phyloP scores from a whole-genome alignment of 2,888 invertebrate species.

The Sabellastarte sp. region DNA sequence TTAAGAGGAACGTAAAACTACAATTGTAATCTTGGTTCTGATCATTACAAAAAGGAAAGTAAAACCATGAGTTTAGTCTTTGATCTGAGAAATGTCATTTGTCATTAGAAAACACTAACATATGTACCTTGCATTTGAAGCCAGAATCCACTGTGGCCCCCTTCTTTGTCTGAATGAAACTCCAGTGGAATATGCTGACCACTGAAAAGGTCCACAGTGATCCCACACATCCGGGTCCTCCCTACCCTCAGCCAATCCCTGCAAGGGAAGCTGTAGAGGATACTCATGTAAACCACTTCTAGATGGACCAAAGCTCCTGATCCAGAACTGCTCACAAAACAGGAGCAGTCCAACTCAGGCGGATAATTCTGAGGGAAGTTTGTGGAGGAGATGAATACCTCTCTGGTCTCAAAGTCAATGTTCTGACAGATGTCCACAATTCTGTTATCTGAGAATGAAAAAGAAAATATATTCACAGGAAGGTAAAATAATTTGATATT shows the following conservation, averaged over 20 bases:
- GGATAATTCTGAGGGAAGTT: slow-evolving; percentile 27
- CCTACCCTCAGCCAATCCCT: slow-evolving; percentile 24
- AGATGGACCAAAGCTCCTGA: slow-evolving; percentile 13
- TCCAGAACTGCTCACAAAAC: slow-evolving; percentile 11
- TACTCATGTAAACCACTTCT: slow-evolving; percentile 24
- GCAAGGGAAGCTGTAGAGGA: slow-evolving; percentile 18
- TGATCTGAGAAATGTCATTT: too few species aligned
- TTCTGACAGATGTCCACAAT: not conserved
- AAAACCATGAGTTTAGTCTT: too few species aligned
- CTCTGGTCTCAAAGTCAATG: not conserved
- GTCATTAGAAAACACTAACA: too few species aligned
- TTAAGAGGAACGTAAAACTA: too few species aligned
- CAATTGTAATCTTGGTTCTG: too few species aligned
- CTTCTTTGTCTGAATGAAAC: slow-evolving; percentile 20
- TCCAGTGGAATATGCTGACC: slow-evolving; percentile 19
- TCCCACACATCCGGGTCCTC: slow-evolving; percentile 18
- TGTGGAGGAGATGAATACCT: slow-evolving; percentile 2
- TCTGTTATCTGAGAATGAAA: too few species aligned
- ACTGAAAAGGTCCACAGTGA: slow-evolving; percentile 15
- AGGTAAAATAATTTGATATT: too few species aligned
- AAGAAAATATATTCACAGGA: too few species aligned
- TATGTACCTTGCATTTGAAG: slow-evolving; percentile 24
- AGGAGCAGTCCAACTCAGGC: slow-evolving; percentile 18
- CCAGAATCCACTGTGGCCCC: slow-evolving; percentile 25
- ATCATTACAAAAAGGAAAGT: too few species aligned